phyloP scores from a whole-genome alignment of 2,113 vertebrate genomes.

The Speoplatyrhinus poulsoni region DNA sequence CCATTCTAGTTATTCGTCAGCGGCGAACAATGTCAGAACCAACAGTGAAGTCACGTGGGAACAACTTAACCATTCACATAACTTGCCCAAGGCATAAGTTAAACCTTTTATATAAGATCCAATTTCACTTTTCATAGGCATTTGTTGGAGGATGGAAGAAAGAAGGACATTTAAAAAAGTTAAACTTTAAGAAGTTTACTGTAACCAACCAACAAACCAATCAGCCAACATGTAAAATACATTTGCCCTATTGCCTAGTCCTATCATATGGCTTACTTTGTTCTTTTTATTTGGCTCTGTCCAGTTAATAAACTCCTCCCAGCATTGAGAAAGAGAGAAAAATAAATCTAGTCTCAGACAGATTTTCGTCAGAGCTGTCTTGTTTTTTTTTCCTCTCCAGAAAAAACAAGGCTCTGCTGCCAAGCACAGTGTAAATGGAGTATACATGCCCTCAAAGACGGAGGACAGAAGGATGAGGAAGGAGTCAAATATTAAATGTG shows the following conservation, averaged over 20 bases:
- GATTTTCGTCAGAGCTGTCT: constrained; percentile 60
- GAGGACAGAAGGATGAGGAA: neutral
- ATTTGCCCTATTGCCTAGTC: constrained; percentile 8
- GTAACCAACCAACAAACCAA: no score
- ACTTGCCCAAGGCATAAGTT: no score
- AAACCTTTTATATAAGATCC: no score
- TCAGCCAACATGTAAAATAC: no score
- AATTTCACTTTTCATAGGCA: no score
- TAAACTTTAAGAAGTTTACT: no score
- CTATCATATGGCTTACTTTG: constrained; percentile 35
- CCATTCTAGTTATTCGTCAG: constrained; percentile 31
- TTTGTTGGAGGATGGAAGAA: neutral
- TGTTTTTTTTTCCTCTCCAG: constrained; percentile 70
- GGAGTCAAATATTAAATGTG: constrained; percentile 67
- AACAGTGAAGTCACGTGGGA: neutral
- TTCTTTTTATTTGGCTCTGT: constrained; percentile 44
- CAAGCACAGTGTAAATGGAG: constrained; percentile 72
- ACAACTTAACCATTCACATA: no score
- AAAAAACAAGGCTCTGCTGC: constrained; percentile 67
- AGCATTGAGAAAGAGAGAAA: constrained; percentile 46
- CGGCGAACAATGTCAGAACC: constrained; percentile 10
- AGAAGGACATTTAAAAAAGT: no score
- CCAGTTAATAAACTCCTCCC: constrained; percentile 25
- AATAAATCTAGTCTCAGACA: constrained; percentile 51
- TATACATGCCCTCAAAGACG: constrained; percentile 52